Base-by-base conservation (phyloP, 2,888 invertebrate species). In the Pollenia griseotomentosa region DNA sequence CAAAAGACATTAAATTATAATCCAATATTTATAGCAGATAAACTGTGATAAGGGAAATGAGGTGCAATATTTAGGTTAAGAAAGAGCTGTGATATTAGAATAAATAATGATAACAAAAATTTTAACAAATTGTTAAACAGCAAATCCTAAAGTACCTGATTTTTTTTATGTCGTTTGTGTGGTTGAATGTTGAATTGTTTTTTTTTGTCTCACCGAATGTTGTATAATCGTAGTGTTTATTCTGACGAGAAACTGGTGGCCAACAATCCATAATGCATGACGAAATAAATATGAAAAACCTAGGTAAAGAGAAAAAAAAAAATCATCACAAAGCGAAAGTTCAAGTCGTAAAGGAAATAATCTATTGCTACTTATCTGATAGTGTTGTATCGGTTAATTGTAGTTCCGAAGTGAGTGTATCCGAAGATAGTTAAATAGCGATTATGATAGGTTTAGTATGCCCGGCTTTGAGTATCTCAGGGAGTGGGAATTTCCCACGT, bases 1-100 rank as follows among this genome's bases (percentile, higher is more conserved):
- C 55, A 0, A 57, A 57, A 57, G 55, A 57, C 9, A 57, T 57
- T 10, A 57, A 57, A 57, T 11, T 23, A 57, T 57, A 55, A 55
- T 57, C 19, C 55, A 57, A 57, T 57, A 23, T 16, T 23, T 23
- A 55, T 3, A 10, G 19, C 3, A 57, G 4, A 23, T 11, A 23
- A 57, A 57, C 55, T 23, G 55, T 57, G 19, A 57, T 57, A 57
- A 2, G 19, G 23, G 23, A 23, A 11, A 1, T 57, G 19, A 19
- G 19, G 19, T 19, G 19, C 19, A 57, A 19, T 19, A 19, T 1
- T 19, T 19, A 19, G 19, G 19, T 19, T 19, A 19, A 19, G 19
- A 19, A 19, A 57, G 11, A 57, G 55, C 55, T 57, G 55, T 57
- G 23, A 23, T 19, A 57, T 55, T 57, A 57, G 55, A 23, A 23